Base-by-base conservation (phyloP, 2,113 vertebrate species). In the Eolophus roseicapilla region DNA sequence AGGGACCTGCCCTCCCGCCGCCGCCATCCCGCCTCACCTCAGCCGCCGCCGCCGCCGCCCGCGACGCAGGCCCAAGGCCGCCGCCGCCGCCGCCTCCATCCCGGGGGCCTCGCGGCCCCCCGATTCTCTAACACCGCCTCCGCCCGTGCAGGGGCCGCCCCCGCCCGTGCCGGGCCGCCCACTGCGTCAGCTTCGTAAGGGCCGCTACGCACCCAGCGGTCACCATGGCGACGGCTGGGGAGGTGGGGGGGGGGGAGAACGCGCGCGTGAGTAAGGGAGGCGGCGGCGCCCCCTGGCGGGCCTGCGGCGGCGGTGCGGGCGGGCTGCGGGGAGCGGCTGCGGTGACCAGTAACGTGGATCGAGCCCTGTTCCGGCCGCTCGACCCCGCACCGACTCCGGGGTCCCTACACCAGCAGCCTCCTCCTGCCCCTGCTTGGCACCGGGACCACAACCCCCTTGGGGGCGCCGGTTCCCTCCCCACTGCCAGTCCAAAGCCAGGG, bases 171-270 rank as follows among this genome's bases (percentile, higher is more conserved):
- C 95, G 96, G 95, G 97, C 95, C 96, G 97, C 97, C 97, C 97
- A 97, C 98, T 97, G 97, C 98, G 98, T 97, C 97, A 98, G 97
- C 97, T 97, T 95, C 98, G 98, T 97, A 98, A 97, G 95, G 94
- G 91, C 96, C 96, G 92, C 97, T 98, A 94, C 97, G 97, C 97
- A 93, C 95, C 96, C 98, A 96, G 98, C 98, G 97, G 98, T 98
- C 97, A 92, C 96, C 97, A 97, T 97, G 96, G 97, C 91, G 96
- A 98, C 98, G 70, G 92, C 52, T 67, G 92, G 53, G 53, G 53
- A 11, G 9, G 47, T 13, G 2, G 43, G 90, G 70, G 43, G 90
- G 70, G 69, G 11, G 37, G 7, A 12, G 46, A 11, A 7, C 6
- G 39, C 11, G 52, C 28, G 52, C 13, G 6, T 12, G 33, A 12